Conservation (phyloP, 2,888 invertebrate species). For the Eupelmus urozonus region DNA sequence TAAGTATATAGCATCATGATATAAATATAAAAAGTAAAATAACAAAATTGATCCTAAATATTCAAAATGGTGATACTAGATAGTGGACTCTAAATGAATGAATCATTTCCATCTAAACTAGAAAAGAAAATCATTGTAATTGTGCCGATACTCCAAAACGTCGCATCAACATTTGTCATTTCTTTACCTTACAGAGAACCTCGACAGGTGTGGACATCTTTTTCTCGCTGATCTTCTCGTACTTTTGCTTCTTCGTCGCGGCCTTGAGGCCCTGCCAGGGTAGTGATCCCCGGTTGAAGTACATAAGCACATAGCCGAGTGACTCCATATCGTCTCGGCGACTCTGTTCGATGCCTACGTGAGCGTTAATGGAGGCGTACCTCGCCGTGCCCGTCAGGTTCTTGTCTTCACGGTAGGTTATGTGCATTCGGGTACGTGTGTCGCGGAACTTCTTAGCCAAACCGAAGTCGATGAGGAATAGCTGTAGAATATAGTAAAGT, state of each 20-base stretch:
- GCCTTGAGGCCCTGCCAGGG: slow-evolving; percentile 99
- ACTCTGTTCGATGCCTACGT: slow-evolving; percentile 98
- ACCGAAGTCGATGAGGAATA: slow-evolving; percentile 99
- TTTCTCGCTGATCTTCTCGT: slow-evolving; percentile 99
- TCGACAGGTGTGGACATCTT: slow-evolving; percentile 99
- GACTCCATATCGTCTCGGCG: slow-evolving; percentile 99
- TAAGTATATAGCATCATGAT: too few species aligned
- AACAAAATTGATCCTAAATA: too few species aligned
- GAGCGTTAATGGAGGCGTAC: slow-evolving; percentile 99
- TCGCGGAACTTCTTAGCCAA: slow-evolving; percentile 99
- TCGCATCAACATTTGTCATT: neutral
- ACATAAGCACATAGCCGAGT: slow-evolving; percentile 99
- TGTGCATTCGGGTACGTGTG: slow-evolving; percentile 93
- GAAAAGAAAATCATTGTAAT: too few species aligned
- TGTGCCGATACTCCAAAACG: too few species aligned
- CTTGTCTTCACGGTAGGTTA: slow-evolving; percentile 97
- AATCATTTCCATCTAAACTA: too few species aligned
- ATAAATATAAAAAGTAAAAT: too few species aligned
- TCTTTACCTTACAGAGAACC: slow-evolving; percentile 93
- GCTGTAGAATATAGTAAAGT: slow-evolving; percentile 73
- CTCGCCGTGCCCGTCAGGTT: slow-evolving; percentile 93
- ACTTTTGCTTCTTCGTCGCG: slow-evolving; percentile 98
- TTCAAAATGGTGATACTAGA: too few species aligned
- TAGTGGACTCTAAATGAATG: too few species aligned
- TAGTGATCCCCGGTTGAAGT: slow-evolving; percentile 95